Evolutionary conservation across 1,140 invertebrate species (phyloP), one percentile per base, ranked within the genome.

Genomic region (Diorhabda sublineata): DNA sequence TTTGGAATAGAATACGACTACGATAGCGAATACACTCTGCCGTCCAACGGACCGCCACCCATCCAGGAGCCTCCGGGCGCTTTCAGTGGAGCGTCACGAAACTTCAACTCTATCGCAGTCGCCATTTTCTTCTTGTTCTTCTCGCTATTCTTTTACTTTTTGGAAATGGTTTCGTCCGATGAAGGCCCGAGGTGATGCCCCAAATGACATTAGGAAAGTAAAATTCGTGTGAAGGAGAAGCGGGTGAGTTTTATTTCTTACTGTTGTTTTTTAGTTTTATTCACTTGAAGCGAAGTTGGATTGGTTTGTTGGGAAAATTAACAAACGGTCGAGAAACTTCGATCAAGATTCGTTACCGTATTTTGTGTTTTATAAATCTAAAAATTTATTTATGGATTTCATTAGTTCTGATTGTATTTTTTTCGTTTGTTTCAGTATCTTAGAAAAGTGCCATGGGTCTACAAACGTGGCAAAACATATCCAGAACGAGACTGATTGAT

Each of bases 61-160:
- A 77, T 79, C 57, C 76, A 74, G 57, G 77, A 79, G 60, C 77
- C 77, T 45, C 78, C 78, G 42, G 75, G 76, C 61, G 76, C 77
- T 57, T 77, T 73, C 74, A 78, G 76, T 61, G 62, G 68, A 57
- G 69, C 67, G 45, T 65, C 71, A 44, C n/a, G 65, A 47, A 52
- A 45, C 66, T 59, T 61, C 66, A 60, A 43, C 58, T 41, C 42
- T n/a, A 7, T 9, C 9, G 11, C 11, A 26, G 41, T 45, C 42
- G 44, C 61, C 60, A 42, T 61, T 43, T 45, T 67, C 44, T 26
- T 6, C 47, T 5, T 65, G 45, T 61, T 61, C 59, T 8, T 61
- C 59, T 42, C 26, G 26, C 47, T 65, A 4, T 41, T 66, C 58
- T 43, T 57, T n/a, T 41, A 11, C 41, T 42, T 45, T 44, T 42